These are phyloP conservation scores for Cheiracanthium punctorium DNA, from an alignment of 2,888 invertebrate genomes.

Conservation along the genomic window DNA sequence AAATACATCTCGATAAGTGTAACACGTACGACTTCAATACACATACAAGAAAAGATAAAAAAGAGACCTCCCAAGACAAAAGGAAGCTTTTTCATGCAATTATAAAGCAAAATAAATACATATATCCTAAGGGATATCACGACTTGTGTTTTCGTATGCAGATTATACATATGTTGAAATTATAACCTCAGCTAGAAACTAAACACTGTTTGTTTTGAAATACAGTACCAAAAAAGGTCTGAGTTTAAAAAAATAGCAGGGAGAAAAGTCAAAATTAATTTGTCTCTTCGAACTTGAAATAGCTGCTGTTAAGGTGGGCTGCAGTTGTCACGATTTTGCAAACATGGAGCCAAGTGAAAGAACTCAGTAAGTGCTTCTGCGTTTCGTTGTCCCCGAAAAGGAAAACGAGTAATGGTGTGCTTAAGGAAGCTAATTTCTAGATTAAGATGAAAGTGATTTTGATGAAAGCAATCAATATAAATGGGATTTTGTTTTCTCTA, in stretches of 20 bases:
- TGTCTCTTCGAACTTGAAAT: constrained; percentile 34
- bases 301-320: constrained; percentile 43
- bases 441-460: too few relatives aligned
- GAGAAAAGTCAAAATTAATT: constrained; percentile 53
- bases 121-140: background rate
- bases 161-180: constrained; percentile 39
- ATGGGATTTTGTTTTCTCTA: too few relatives aligned
- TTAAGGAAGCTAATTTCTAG: too few relatives aligned
- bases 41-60: background rate
- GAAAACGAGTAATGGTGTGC: too few relatives aligned
- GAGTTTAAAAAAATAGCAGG: constrained; percentile 19
- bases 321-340: constrained; percentile 47
- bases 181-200: constrained; percentile 27
- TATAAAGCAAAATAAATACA: background rate
- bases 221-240: constrained; percentile 15
- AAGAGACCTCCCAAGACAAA: background rate
- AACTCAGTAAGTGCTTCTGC: constrained; percentile 40
- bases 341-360: constrained; percentile 12
- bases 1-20: background rate
- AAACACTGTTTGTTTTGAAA: constrained; percentile 21
- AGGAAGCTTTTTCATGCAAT: background rate
- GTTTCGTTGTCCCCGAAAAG: background rate
- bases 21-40: background rate
- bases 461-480: too few relatives aligned
- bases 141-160: constrained; percentile 26